Base-by-base conservation (phyloP, 2,113 vertebrate species). In the Shinisaurus crocodilurus region DNA sequence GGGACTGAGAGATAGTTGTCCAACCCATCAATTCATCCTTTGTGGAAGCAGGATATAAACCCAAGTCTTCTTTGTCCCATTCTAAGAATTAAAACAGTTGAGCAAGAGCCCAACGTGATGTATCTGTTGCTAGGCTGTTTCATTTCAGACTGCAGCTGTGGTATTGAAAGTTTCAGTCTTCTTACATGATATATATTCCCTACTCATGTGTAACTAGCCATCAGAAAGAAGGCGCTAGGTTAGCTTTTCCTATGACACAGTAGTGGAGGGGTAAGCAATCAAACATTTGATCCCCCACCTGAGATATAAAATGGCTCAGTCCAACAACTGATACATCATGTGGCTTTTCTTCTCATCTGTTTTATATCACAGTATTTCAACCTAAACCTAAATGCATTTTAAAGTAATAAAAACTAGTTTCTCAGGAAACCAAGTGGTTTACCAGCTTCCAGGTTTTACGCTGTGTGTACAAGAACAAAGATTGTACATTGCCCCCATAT, bases 391-490 rank as follows among this genome's bases (percentile, higher is more conserved):
- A 84, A 72, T 37, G 32, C 67, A 86, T 54, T 54, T 45, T 65
- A n/a, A 86, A 86, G 32, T 54, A 86, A 32, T 72, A 72, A 50
- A 63, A 85, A 86, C 67, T 72, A 20, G 45, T 54, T 86, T 48
- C 84, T 72, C 67, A 85, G 45, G 83, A 85, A 85, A 45, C 29
- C 45, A 50, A 70, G 43, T 16, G n/a, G 81, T 83, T 83, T 83
- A 83, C 82, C 37, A 57, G 32, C 67, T 72, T 86, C 45, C 84
- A 50, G 45, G 43, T 86, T 86, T 85, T 85, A 85, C n/a, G 13
- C 84, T 86, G 48, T 50, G 48, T 50, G 6, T 86, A 72, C 45
- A 86, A 72, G 84, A 86, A 54, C 16, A 85, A 18, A 34, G 7
- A 85, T 9, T 6, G 13, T 85, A 50, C 43, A 85, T 34, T 34